Conservation (phyloP, 92 coral and sea anemone genomes). For the Metridium senile region DNA sequence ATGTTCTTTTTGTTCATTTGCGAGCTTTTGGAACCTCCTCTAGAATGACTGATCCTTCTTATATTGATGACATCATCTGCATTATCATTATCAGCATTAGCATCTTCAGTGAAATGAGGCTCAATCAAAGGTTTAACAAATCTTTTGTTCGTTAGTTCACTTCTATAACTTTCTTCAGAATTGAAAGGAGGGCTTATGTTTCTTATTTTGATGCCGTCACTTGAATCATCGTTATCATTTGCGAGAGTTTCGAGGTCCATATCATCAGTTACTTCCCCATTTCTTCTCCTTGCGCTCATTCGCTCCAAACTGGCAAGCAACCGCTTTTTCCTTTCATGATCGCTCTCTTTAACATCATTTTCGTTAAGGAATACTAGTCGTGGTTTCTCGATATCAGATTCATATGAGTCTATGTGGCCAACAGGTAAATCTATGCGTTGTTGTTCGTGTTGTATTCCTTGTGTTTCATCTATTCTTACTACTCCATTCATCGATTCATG, state of each 20-base stretch:
- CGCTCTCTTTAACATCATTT: not conserved
- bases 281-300: not conserved
- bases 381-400: no score
- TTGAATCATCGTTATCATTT: not conserved
- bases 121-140: not conserved
- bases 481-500: not conserved
- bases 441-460: not conserved
- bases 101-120: not conserved
- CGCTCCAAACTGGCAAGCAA: not conserved
- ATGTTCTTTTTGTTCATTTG: not conserved
- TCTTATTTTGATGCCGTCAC: not conserved
- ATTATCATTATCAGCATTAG: not conserved
- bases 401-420: not conserved
- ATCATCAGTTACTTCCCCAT: not conserved
- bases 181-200: not conserved
- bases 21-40: not conserved
- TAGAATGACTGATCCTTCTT: not conserved
- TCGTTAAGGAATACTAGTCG: not conserved
- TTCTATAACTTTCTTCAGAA: not conserved
- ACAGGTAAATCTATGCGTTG: not conserved
- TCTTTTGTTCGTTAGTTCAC: not conserved
- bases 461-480: not conserved
- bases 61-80: not conserved
- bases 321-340: not conserved
- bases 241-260: no score